Evolutionary conservation across 2,113 vertebrate genomes (phyloP), one percentile per base, ranked within the genome.

Genomic region (Prochilodus magdalenae): DNA sequence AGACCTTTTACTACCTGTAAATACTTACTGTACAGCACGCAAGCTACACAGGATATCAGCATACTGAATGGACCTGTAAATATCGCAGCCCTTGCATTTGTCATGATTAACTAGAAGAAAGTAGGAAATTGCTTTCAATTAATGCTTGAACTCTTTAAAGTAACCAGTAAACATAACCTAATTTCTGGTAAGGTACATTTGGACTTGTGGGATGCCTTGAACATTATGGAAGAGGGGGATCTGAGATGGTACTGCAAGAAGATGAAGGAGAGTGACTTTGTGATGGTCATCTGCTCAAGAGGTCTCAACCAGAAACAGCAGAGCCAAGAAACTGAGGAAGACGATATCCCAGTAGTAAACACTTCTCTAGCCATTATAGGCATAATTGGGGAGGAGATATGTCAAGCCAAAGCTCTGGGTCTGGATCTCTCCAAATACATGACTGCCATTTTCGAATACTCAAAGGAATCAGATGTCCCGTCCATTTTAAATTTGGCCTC

Each of bases 131-230:
- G 33, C 14, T 14, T 14, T 13, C 0, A 4, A 29, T 15, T 12
- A 14, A 6, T 20, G 4, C 16, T 55, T 22, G 14, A 1, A n/a
- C n/a, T n/a, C n/a, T 4, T 14, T 30, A 15, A 30, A 29, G 29
- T 65, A 15, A 65, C 40, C 4, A 8, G 40, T 44, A 10, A n/a
- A n/a, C n/a, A n/a, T n/a, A n/a, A n/a, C n/a, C n/a, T n/a, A n/a
- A n/a, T n/a, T n/a, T 22, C 18, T 67, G 6, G 10, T 22, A 44
- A 95, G 94, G 94, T 95, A 73, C 83, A 72, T 79, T 82, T 95
- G 85, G 94, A 95, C 83, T 72, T 94, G 49, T 95, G 94, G 94
- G 93, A 95, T 51, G 86, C 91, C 74, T 87, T 94, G 74, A 83
- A 86, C 1, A 51, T 94, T 15, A 87, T 90, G 14, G 86, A 89